phyloP scores from a whole-genome alignment of 2,888 invertebrate genomes.

The Conomelus anceps region DNA sequence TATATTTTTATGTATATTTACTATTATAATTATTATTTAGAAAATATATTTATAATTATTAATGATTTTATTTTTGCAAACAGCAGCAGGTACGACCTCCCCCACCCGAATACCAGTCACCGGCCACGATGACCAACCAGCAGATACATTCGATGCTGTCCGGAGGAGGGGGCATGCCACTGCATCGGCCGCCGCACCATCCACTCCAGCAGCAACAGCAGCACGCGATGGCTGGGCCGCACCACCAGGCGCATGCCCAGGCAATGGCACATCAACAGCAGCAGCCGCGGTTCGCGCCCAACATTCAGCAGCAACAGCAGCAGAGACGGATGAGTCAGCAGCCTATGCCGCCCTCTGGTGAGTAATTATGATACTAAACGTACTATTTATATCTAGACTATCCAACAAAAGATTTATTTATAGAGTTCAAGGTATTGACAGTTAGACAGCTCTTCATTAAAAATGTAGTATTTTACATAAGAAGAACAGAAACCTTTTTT shows the following conservation, averaged over 20 bases:
- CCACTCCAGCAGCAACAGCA: background rate
- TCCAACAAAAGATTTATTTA: too few relatives aligned
- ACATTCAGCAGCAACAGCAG: conserved; percentile 43
- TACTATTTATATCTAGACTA: too few relatives aligned
- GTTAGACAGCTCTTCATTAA: too few relatives aligned
- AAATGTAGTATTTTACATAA: too few relatives aligned
- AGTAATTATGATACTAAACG: too few relatives aligned
- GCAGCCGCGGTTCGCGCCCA: background rate
- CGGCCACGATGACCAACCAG: too few relatives aligned
- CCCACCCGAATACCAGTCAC: conserved; percentile 28
- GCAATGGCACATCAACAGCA: background rate
- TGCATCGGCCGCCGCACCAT: background rate
- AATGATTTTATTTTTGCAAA: background rate
- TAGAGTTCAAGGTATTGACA: too few relatives aligned
- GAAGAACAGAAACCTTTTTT: too few relatives aligned
- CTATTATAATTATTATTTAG: too few relatives aligned
- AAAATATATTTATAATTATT: too few relatives aligned
- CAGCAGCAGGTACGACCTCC: conserved; percentile 23
- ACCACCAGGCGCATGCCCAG: background rate
- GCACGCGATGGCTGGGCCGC: background rate
- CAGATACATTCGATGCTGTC: background rate
- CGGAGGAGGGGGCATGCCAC: background rate
- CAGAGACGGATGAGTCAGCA: conserved; percentile 60
- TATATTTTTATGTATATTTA: too few relatives aligned
- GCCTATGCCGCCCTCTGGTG: conserved; percentile 62